Percentiles rank a stretch among this genome's conserved stretches.
These are phyloP conservation scores for Shargacucullia verbasci DNA, from an alignment of 2,888 invertebrate genomes.

Conservation along the genomic window DNA sequence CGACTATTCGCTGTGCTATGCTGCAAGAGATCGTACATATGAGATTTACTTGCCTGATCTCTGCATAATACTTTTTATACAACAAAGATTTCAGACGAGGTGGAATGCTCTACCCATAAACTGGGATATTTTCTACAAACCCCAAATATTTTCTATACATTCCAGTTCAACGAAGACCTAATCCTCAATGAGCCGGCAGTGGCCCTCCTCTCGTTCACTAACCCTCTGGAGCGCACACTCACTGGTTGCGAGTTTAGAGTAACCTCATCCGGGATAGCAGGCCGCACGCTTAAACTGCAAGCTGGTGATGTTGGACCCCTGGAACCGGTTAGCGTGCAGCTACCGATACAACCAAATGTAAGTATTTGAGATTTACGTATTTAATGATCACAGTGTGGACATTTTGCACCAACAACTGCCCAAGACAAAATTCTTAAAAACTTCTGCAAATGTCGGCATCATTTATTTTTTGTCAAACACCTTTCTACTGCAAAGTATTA, in stretches of 20 bases:
- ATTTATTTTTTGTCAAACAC: too few species aligned
- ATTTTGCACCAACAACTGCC: too few species aligned
- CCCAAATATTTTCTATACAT: constrained; percentile 15
- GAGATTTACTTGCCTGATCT: too few species aligned
- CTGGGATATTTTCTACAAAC: neutral
- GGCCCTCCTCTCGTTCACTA: constrained; percentile 90
- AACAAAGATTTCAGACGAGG: too few species aligned
- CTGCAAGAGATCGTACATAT: too few species aligned
- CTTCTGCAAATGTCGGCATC: too few species aligned
- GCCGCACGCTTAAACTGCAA: constrained; percentile 87
- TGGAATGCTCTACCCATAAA: too few species aligned
- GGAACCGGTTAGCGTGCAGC: constrained; percentile 85
- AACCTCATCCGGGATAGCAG: constrained; percentile 91
- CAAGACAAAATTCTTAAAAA: too few species aligned
- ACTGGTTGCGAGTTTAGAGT: constrained; percentile 92
- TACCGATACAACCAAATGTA: constrained; percentile 89
- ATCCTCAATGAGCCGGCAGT: constrained; percentile 87
- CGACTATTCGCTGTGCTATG: too few species aligned
- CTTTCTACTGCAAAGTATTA: too few species aligned
- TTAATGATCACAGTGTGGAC: too few species aligned
- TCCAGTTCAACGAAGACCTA: constrained; percentile 90
- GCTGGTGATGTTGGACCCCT: constrained; percentile 89
- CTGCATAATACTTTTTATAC: too few species aligned
- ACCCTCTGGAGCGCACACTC: constrained; percentile 91
- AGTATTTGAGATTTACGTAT: constrained; percentile 51